phyloP scores from a whole-genome alignment of 2,797 vertebrate species.

The Catostomus latipinnis region DNA sequence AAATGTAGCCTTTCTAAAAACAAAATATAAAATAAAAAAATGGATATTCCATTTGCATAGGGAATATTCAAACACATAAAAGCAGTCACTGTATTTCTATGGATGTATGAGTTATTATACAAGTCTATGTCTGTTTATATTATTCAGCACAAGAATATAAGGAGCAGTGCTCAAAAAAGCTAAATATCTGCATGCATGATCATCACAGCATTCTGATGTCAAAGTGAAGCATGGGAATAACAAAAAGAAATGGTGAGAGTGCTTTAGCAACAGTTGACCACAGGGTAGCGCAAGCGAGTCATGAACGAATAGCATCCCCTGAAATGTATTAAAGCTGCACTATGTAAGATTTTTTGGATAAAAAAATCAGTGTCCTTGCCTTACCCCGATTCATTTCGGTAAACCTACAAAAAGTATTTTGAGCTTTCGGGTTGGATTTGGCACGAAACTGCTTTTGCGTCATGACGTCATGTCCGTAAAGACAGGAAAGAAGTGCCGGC shows the following conservation, averaged over 20 bases:
- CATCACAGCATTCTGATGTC: conserved; percentile 36
- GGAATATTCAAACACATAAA: neutral
- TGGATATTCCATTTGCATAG: neutral
- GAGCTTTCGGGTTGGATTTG: no score
- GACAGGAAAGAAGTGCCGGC: no score
- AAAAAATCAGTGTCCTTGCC: no score
- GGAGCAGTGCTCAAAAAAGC: conserved; percentile 25
- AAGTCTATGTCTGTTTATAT: neutral
- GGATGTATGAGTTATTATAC: conserved; percentile 15
- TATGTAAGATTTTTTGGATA: no score
- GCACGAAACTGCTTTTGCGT: no score
- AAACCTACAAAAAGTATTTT: no score
- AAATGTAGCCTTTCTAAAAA: neutral
- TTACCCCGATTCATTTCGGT: no score
- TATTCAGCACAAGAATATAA: conserved; percentile 43
- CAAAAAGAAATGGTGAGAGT: conserved; percentile 42
- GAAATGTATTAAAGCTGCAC: conserved; percentile 29
- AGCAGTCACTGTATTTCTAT: neutral
- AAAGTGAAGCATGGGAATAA: conserved; percentile 53
- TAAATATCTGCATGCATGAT: conserved; percentile 52
- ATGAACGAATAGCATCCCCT: conserved; percentile 51
- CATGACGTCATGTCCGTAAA: no score
- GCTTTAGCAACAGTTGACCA: conserved; percentile 57
- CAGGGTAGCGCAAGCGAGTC: conserved; percentile 46
- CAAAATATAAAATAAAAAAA: neutral